Evolutionary conservation across 2,113 vertebrate genomes (phyloP).

Genomic region (Phycodurus eques): DNA sequence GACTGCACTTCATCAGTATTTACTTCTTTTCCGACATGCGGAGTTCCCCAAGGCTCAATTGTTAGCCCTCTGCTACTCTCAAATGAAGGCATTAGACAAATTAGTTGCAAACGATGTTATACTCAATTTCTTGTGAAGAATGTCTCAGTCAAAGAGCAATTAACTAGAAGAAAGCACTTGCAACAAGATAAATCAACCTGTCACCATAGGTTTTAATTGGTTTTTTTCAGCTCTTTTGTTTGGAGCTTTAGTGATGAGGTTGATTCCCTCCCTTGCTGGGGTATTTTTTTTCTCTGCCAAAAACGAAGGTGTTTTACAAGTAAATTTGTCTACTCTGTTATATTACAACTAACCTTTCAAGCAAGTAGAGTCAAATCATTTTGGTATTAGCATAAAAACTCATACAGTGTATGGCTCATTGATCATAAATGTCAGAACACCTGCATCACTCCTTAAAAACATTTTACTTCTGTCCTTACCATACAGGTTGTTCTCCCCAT

Average conservation of each 20-base stretch:
- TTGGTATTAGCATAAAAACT: not conserved
- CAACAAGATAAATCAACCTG: not conserved
- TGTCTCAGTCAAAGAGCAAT: too few relatives aligned
- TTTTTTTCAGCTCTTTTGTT: not conserved
- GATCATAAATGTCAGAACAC: not conserved
- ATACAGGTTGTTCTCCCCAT: conserved; percentile 28
- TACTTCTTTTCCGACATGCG: not conserved
- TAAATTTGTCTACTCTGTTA: not conserved
- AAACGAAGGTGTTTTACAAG: not conserved
- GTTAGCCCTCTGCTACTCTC: not conserved
- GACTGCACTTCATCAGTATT: too few relatives aligned
- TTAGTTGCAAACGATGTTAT: not conserved
- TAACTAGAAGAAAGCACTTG: too few relatives aligned
- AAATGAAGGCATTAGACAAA: not conserved
- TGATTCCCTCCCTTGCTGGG: not conserved
- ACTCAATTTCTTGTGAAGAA: too few relatives aligned
- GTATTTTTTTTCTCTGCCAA: not conserved
- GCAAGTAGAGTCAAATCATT: not conserved
- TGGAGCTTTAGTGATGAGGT: not conserved
- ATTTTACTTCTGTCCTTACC: conserved; percentile 16
- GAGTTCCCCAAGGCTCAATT: not conserved
- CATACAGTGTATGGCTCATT: not conserved
- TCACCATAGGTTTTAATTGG: not conserved
- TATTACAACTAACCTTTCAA: not conserved
- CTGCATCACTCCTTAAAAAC: conserved; percentile 5